Percentiles rank a stretch among this genome's conserved stretches.
Conservation (phyloP, 2,113 vertebrate genomes). For the Neolamprologus fasciatus region DNA sequence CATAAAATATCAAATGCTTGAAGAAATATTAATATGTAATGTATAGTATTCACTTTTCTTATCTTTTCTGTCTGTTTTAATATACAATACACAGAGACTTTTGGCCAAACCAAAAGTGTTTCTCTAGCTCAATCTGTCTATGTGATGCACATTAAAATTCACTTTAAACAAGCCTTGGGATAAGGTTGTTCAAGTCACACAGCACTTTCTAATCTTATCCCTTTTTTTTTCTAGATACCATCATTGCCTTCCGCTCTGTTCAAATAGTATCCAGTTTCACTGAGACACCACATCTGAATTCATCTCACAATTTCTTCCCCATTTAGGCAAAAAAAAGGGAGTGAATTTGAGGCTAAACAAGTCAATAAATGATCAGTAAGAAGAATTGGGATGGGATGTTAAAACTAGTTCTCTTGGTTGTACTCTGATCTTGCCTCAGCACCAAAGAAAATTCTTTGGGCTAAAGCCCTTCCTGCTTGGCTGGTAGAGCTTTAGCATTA, state of each 20-base stretch:
- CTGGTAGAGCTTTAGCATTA: neutral
- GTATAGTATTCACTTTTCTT: neutral
- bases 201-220: conserved; percentile 31
- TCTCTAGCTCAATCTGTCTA: conserved; percentile 1
- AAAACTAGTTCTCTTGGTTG: neutral
- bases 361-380: conserved; percentile 29
- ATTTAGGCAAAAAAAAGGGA: neutral
- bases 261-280: conserved; percentile 36
- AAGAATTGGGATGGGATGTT: neutral
- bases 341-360: conserved; percentile 20
- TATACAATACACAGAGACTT: neutral
- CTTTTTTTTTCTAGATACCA: conserved; percentile 2
- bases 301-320: conserved; percentile 12
- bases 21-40: neutral
- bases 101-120: neutral
- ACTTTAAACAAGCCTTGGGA: conserved; percentile 38
- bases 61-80: neutral
- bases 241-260: conserved; percentile 8
- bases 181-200: conserved; percentile 32
- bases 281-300: conserved; percentile 16
- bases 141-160: conserved; percentile 20
- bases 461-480: neutral
- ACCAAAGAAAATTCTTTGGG: neutral
- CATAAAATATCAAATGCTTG: neutral
- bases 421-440: neutral